Evolutionary conservation across 1,140 invertebrate genomes (phyloP).

Genomic region (Asobara japonica): DNA sequence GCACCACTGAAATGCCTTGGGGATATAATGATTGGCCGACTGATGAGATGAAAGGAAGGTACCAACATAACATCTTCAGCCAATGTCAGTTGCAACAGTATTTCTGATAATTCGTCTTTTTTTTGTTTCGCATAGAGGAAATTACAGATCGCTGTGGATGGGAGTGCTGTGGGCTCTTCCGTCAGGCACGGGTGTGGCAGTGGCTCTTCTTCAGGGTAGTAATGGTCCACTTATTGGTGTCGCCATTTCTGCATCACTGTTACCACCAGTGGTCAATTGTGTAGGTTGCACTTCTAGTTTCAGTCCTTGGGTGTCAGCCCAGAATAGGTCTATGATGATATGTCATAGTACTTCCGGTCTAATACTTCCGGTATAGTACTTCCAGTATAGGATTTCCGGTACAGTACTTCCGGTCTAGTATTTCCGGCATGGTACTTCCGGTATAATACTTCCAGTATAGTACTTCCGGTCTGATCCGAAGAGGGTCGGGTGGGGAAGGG

Average conservation of each 20-base stretch:
- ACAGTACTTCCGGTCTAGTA: too few species aligned
- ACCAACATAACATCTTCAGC: too few species aligned
- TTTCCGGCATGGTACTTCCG: too few species aligned
- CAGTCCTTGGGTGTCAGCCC: neutral
- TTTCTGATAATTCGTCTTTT: neutral
- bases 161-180: conserved; percentile 77
- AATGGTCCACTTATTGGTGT: conserved; percentile 87
- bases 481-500: too few species aligned
- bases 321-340: too few species aligned
- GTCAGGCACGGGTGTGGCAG: conserved; percentile 81
- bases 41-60: conserved; percentile 82
- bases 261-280: conserved; percentile 89
- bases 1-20: conserved; percentile 80
- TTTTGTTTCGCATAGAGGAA: conserved; percentile 66
- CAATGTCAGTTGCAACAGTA: too few species aligned
- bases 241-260: conserved; percentile 86
- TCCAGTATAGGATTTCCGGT: too few species aligned
- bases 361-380: too few species aligned
- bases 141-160: conserved; percentile 78
- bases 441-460: too few species aligned
- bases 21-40: conserved; percentile 82
- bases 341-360: too few species aligned
- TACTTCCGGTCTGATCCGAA: too few species aligned
- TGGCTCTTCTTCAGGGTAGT: conserved; percentile 86
- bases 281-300: conserved; percentile 66